These are phyloP conservation scores for Eulemur macaco DNA, from an alignment of 2,113 vertebrate species.

Conservation along the genomic window DNA sequence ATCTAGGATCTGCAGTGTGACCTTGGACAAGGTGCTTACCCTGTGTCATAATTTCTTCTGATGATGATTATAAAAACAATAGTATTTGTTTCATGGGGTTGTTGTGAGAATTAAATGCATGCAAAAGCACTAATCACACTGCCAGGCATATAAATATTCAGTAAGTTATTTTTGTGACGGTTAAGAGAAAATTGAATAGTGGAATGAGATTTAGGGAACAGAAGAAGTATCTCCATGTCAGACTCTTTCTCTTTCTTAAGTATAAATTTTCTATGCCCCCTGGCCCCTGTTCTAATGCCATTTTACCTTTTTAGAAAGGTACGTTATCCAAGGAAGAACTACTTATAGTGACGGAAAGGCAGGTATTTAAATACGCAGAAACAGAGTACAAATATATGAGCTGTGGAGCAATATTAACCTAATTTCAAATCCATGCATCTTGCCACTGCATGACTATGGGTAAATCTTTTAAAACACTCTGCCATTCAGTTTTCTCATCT, in stretches of 20 bases:
- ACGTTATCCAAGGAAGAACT: background rate
- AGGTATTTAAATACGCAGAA: background rate
- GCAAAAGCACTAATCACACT: background rate
- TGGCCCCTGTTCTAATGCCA: background rate
- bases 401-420: background rate
- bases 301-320: background rate
- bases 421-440: background rate
- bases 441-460: background rate
- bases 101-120: background rate
- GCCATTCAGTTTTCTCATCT: background rate
- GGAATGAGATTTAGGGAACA: background rate
- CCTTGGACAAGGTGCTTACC: background rate
- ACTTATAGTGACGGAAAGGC: background rate
- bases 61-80: background rate
- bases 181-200: background rate
- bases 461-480: background rate
- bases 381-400: background rate
- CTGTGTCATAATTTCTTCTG: background rate
- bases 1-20: background rate
- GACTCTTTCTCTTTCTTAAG: background rate
- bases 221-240: background rate
- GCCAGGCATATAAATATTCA: background rate
- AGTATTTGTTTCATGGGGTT: background rate
- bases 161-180: slow-evolving; percentile 1
- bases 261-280: background rate